phyloP scores from a whole-genome alignment of 2,888 invertebrate genomes.

The Leptura quadrifasciata region DNA sequence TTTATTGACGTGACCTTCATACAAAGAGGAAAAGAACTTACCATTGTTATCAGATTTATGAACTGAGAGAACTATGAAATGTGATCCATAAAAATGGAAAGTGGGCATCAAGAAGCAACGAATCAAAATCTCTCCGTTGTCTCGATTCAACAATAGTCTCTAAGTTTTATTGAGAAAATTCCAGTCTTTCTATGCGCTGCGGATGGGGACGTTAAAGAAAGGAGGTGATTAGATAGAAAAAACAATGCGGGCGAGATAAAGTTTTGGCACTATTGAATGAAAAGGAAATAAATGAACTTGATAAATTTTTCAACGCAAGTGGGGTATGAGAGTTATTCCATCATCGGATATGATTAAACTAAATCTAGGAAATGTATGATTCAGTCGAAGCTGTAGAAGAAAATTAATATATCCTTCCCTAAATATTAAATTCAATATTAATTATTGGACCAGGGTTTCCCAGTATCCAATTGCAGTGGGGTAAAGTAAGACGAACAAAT shows the following conservation, averaged over 20 bases:
- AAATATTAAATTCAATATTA: too few relatives aligned
- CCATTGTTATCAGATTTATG: slow-evolving; percentile 8
- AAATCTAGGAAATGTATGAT: too few relatives aligned
- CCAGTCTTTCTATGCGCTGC: background rate
- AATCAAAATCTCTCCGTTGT: slow-evolving; percentile 7
- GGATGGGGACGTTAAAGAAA: slow-evolving; percentile 2
- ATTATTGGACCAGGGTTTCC: too few relatives aligned
- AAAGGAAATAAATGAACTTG: background rate
- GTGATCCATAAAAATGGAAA: slow-evolving; percentile 14
- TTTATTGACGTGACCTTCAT: background rate
- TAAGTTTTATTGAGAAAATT: slow-evolving; percentile 23
- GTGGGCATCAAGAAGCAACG: background rate
- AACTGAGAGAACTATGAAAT: slow-evolving; percentile 10
- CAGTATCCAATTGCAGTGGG: too few relatives aligned
- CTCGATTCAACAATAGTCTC: slow-evolving; percentile 14
- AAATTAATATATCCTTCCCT: too few relatives aligned
- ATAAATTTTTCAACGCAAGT: too few relatives aligned
- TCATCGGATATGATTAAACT: too few relatives aligned
- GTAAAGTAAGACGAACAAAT: too few relatives aligned
- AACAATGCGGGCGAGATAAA: background rate
- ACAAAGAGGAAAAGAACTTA: background rate
- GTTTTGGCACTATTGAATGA: background rate
- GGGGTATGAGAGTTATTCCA: too few relatives aligned
- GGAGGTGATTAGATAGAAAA: background rate
- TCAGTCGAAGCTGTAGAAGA: too few relatives aligned